Base-by-base conservation (phyloP, 1,140 invertebrate genomes). In the Homalodisca vitripennis region DNA sequence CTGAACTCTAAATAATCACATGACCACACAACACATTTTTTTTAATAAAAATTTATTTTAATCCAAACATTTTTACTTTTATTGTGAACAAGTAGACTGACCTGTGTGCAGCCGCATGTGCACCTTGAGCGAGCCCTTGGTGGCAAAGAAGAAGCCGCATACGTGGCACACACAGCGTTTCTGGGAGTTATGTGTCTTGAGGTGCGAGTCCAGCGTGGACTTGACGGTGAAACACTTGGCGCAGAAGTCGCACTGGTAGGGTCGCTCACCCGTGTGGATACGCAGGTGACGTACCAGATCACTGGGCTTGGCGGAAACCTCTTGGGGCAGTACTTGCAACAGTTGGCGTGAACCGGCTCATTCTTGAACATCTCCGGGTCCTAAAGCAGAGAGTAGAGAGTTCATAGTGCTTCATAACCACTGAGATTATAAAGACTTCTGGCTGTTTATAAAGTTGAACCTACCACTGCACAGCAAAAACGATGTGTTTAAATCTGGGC, bases 101-200 rank as follows among this genome's bases (percentile, higher is more conserved):
- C 83, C 84, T 62, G 87, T 88, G 74, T 89, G 87, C 0, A 88
- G 76, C 66, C 87, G 74, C 87, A 91, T 89, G 75, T 92, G 90
- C 14, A 91, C 85, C 76, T 89, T 89, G 0, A 91, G 77, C 68
- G 83, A 86, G 2, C 86, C 85, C 71, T 85, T 87, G 0, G 85
- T 86, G 10, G 86, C 80, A 74, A 88, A 89, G 26, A 81, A 72
- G 67, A 80, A 82, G 65, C 80, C 81, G 72, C 88, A 89, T 3
- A 88, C 80, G 55, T 86, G 81, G 73, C 88, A 89, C 14, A 75
- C 75, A 69, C 84, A 86, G 29, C 81, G 81, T 75, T 84, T 84
- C 55, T 78, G 78, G 1, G 76, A 62, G 60, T 78, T 74, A 74
- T 85, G 75, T 91, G 91, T 48, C 82, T 84, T 74, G 81, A 83